These are phyloP conservation scores for Bolborhynchus lineola DNA, from an alignment of 2,113 vertebrate species.

Conservation along the genomic window DNA sequence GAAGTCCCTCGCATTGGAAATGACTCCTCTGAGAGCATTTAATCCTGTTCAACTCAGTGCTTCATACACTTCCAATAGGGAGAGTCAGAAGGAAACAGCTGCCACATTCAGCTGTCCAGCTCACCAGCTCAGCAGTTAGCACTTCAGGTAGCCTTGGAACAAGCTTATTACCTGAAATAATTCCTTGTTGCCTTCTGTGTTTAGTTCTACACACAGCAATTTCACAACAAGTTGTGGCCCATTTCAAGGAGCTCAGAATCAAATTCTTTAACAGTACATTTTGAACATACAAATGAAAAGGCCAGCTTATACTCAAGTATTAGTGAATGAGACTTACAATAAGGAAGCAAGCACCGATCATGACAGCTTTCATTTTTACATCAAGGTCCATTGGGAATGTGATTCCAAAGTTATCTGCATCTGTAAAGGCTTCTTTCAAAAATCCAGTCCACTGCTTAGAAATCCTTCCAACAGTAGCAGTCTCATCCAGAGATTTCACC, in stretches of 20 bases:
- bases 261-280: background rate
- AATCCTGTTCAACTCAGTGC: background rate
- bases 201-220: background rate
- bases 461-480: conserved; percentile 83
- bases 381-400: conserved; percentile 92
- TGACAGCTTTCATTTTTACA: conserved; percentile 91
- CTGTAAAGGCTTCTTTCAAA: conserved; percentile 84
- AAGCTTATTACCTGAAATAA: background rate
- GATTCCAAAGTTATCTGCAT: conserved; percentile 90
- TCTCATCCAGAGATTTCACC: conserved; percentile 87
- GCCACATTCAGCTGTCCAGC: background rate
- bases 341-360: conserved; percentile 93
- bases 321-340: conserved; percentile 81
- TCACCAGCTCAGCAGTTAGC: background rate
- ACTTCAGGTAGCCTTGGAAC: background rate
- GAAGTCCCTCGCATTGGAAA: background rate
- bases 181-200: background rate
- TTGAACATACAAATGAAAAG: background rate
- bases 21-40: background rate
- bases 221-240: background rate
- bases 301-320: background rate
- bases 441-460: conserved; percentile 92
- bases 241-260: background rate
- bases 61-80: background rate
- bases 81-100: background rate